Base-by-base conservation (phyloP, 2,888 invertebrate genomes). In the Parnassius smintheus region DNA sequence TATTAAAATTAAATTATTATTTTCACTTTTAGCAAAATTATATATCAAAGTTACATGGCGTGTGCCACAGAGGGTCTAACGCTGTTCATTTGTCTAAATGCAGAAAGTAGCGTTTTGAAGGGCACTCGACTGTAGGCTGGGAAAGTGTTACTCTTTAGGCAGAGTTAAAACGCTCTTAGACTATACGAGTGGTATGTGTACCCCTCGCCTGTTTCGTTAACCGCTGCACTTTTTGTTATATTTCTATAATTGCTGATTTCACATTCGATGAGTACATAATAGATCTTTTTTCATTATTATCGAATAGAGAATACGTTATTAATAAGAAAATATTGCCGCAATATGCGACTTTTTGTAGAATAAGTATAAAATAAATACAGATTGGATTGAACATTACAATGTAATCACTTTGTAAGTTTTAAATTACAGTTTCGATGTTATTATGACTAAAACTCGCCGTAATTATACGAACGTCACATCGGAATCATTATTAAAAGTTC, bases 81-180 rank as follows among this genome's bases (percentile, higher is more conserved):
- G 84, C 75, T 87, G 88, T 88, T 89, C 91, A 91, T 91, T 91
- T 91, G 89, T 90, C 85, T 90, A 89, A 90, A 88, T 85, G 89
- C 85, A 84, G 56, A 64, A 64, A 59, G 85, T 83, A 80, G 83
- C 85, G 72, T 75, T 86, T 77, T 80, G 82, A 80, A 87, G 88
- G 83, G 81, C 84, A 76, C 83, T 86, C 71, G 68, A 64, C 72
- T 68, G 70, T 75, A 82, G 83, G 85, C 86, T 88, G 91, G 89
- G 89, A 91, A 90, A 90, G 87, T 89, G 89, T 91, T 90, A 88
- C 91, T 88, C 88, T 91, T 89, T 86, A 86, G 79, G 84, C 88
- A 87, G 87, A 89, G 86, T 89, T 86, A 89, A 90, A 88, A 86
- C 78, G 81, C 79, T 83, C 71, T 76, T 81, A 77, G 74, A 81